Evolutionary conservation across 2,797 vertebrate species (phyloP).

Genomic region (Chaenodraco wilsoni): DNA sequence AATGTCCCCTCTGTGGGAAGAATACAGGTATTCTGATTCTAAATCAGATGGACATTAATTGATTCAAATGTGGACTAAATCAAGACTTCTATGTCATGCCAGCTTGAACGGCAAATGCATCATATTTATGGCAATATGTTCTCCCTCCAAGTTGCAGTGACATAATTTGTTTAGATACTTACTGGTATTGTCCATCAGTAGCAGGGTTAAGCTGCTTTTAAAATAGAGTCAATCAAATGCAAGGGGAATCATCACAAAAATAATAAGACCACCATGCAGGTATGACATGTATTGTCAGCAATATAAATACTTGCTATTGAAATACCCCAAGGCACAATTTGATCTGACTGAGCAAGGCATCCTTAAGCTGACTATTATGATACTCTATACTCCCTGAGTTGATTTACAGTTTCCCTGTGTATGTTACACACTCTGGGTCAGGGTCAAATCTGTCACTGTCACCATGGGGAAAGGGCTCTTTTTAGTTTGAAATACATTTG

Average conservation of each 20-base stretch:
- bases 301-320: neutral
- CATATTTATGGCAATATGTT: neutral
- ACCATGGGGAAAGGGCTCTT: slow-evolving; percentile 38
- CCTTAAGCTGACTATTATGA: slow-evolving; percentile 35
- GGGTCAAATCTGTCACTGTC: slow-evolving; percentile 37
- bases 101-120: neutral
- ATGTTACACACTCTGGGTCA: slow-evolving; percentile 36
- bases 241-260: neutral
- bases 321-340: slow-evolving; percentile 10
- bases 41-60: neutral
- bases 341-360: slow-evolving; percentile 15
- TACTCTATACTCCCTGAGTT: slow-evolving; percentile 40
- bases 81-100: neutral
- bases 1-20: too few species aligned
- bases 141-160: neutral
- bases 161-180: neutral
- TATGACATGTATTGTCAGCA: neutral
- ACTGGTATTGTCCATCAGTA: neutral
- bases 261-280: neutral
- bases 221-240: neutral
- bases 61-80: neutral
- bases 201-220: neutral
- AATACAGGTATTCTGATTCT: too few species aligned
- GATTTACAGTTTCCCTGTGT: slow-evolving; percentile 28
- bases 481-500: slow-evolving; percentile 50